Base-by-base conservation (phyloP, 2,888 invertebrate species). In the Nymphalis polychloros region DNA sequence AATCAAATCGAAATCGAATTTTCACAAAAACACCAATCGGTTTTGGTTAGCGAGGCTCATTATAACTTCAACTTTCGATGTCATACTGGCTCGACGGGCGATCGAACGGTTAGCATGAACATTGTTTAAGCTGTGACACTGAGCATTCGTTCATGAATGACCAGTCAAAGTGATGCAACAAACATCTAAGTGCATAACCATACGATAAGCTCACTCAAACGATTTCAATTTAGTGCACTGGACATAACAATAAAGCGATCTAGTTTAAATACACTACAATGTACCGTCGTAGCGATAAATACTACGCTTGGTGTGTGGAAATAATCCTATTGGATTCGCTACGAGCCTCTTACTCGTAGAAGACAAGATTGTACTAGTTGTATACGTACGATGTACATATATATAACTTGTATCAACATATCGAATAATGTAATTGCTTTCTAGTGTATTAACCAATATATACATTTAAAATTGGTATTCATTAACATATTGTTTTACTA, bases 161-260 rank as follows among this genome's bases (percentile, higher is more conserved):
- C 63, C 76, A 78, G 78, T 83, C 81, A 80, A 80, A 81, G 82
- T 68, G 77, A 65, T 67, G 72, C 62, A 67, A 72, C 71, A 67
- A 73, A 72, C 69, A 69, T 72, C 73, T 69, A 65, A 63, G 67
- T 69, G 67, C 72, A 73, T 72, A 72, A 71, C 66, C 72, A 68
- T 68, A 41, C 69, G 68, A 72, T 66, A 59, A 69, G 64, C 68
- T 50, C 60, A 68, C 67, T 74, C 70, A 67, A 69, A 70, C 68
- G 68, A 67, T 67, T 67, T 63, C 70, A 63, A 66, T 69, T 71
- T 69, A 70, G 67, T 65, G 67, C 68, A 70, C 52, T 59, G 70
- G 70, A 65, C 64, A 64, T 59, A 60, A 72, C 63, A 67, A 49
- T 71, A 46, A 63, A 41, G 52, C 62, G 53, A 57, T 31, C 57